Evolutionary conservation across 2,113 vertebrate genomes (phyloP), one percentile per base, ranked within the genome.

Genomic region (Cebus imitator): DNA sequence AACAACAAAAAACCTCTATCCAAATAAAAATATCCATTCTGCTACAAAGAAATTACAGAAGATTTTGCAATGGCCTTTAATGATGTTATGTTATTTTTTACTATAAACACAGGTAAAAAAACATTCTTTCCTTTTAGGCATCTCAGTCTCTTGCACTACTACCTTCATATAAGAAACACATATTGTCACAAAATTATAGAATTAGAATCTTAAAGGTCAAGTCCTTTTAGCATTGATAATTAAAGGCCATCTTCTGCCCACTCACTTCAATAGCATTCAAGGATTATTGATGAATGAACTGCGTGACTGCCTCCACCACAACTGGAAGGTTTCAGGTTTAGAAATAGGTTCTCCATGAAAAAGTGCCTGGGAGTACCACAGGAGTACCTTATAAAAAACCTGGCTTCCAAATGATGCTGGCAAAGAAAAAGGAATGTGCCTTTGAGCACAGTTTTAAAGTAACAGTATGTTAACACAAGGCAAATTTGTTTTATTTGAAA

Each of bases 361-460:
- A 11, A 61, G 32, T 9, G 6, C 30, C 37, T 40, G 40, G 48
- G 76, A 57, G 6, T 13, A n/a, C 18, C 11, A 3, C 48, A 52
- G 61, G 30, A 55, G 23, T 66, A 32, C 70, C 27, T 64, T n/a
- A 35, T 6, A 80, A 83, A 87, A 93, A n/a, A 25, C 52, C 32
- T 45, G 50, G 55, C 43, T 76, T 90, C 57, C 17, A 70, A 55
- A 89, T 23, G 12, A 40, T 88, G 48, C 68, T 75, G 37, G 18
- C 25, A 17, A 86, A 83, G 35, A 37, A 64, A 84, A n/a, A 32
- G 14, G 37, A 90, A 87, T 17, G 17, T 0, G 48, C n/a, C 73
- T 92, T 40, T 25, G 35, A 94, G 57, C 61, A 78, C 6, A 52
- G 12, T 84, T 95, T 92, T 95, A 66, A 84, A 84, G 87, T 75